A percentile compares a stretch with the other conserved stretches of the same genome.
These are phyloP conservation scores for Euproctis similis DNA, from an alignment of 2,888 invertebrate species.

Conservation along the genomic window DNA sequence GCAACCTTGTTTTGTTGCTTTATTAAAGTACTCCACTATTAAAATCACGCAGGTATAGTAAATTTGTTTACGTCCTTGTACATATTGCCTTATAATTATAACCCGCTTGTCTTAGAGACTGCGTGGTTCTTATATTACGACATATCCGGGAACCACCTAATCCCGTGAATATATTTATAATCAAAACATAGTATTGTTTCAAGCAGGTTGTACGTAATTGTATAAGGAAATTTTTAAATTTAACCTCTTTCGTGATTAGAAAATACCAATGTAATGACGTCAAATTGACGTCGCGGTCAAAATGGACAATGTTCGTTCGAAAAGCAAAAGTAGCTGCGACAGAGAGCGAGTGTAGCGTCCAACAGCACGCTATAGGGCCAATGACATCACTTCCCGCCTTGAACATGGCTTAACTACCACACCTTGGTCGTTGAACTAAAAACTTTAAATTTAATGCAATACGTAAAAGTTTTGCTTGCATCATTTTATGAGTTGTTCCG, in stretches of 20 bases:
- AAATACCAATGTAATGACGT: slow-evolving; percentile 63
- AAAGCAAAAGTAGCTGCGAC: slow-evolving; percentile 67
- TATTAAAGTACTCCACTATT: no score
- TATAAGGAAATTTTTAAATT: neutral
- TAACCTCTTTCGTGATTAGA: slow-evolving; percentile 49
- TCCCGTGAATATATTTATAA: no score
- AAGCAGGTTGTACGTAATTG: no score
- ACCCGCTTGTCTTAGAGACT: no score
- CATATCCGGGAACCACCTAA: no score
- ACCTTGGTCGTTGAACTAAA: slow-evolving; percentile 23
- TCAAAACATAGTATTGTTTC: no score
- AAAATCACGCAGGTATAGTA: no score
- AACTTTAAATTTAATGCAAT: slow-evolving; percentile 30
- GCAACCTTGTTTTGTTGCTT: no score
- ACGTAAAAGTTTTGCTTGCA: slow-evolving; percentile 30
- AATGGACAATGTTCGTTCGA: slow-evolving; percentile 61
- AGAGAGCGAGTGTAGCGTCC: slow-evolving; percentile 54
- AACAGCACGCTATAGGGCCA: slow-evolving; percentile 55
- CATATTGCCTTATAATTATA: no score
- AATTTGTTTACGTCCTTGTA: no score
- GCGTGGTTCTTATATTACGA: no score
- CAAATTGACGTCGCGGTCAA: slow-evolving; percentile 49
- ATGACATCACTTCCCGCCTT: slow-evolving; percentile 54
- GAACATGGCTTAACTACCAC: slow-evolving; percentile 34
- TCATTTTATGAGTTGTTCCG: slow-evolving; percentile 29